Percentiles rank a stretch among this genome's conserved stretches.
Conservation (phyloP, 2,113 vertebrate genomes). For the Kobus ellipsiprymnus region DNA sequence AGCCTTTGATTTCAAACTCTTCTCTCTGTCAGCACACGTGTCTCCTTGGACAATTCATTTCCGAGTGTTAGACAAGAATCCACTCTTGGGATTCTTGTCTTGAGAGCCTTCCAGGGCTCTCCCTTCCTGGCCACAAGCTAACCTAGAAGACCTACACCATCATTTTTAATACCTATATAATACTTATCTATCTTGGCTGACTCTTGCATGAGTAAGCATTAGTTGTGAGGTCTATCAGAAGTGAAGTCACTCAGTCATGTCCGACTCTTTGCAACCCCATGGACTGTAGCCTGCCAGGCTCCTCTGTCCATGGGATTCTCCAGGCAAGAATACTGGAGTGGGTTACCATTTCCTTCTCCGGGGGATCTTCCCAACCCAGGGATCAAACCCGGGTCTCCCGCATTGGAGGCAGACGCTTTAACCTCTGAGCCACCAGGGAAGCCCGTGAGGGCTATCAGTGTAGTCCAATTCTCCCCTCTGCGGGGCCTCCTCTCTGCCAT, state of each 20-base stretch:
- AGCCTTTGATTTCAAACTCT: background rate
- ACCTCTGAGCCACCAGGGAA: too few species aligned
- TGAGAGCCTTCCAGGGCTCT: too few species aligned
- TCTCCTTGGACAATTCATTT: background rate
- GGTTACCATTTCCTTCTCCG: too few species aligned
- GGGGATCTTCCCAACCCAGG: too few species aligned
- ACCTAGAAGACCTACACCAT: background rate
- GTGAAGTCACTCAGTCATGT: too few species aligned
- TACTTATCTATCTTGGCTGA: background rate
- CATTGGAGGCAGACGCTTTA: too few species aligned
- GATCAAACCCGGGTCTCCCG: too few species aligned
- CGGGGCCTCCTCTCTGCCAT: background rate
- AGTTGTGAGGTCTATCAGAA: background rate
- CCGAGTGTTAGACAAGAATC: background rate
- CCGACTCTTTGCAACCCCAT: too few species aligned
- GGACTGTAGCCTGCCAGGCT: too few species aligned
- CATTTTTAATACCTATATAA: background rate
- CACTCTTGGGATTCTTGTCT: background rate
- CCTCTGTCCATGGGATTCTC: too few species aligned
- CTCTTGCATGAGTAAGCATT: background rate
- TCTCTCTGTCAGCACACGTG: background rate
- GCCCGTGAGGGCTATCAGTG: too few species aligned
- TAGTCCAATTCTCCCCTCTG: background rate
- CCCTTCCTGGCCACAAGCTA: background rate
- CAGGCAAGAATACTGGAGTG: too few species aligned